Evolutionary conservation across 2,888 invertebrate species (phyloP), one percentile per base, ranked within the genome.

Genomic region (Atherix ibis): DNA sequence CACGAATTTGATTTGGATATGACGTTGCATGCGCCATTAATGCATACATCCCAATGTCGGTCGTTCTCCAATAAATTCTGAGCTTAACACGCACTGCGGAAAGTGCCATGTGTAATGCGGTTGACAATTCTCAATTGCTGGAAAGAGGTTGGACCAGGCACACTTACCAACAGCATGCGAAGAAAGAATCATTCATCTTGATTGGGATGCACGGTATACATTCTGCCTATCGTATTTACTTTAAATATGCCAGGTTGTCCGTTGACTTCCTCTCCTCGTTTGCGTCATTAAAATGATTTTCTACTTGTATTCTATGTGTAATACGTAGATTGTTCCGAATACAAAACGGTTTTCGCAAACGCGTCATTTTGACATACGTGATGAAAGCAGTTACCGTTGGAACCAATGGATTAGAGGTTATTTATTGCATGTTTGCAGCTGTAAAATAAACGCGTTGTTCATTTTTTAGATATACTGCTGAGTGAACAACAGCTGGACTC

Each of bases 361-460:
- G n/a, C n/a, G 27, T 45, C 45, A 32, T 8, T 43, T 43, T 45
- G 31, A 35, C 53, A 55, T 3, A 54, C 39, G 18, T 40, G 15
- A 33, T 56, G 56, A 46, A 56, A 57, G 17, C 47, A 13, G 38
- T 41, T 24, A 40, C 30, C 37, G 39, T 41, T 40, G 44, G 40
- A 8, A 27, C 4, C 31, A 37, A 43, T 37, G 43, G 36, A n/a
- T 13, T 14, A 10, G 9, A 34, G 17, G 37, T 40, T 40, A 35
- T 26, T 30, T 43, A 33, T 22, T 4, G 5, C 25, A 28, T 37
- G 27, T 43, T 56, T 12, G 36, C 36, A 37, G 38, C 36, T 16
- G 45, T 52, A 34, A 54, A 54, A 29, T 51, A 53, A 13, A 54
- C 41, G n/a, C 53, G 32, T 19, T 41, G 41, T n/a, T 34, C 37